Percentiles rank a stretch among this genome's conserved stretches.
phyloP scores from a whole-genome alignment of 1,140 invertebrate genomes.

The Pseudomyrmex flavicornis region DNA sequence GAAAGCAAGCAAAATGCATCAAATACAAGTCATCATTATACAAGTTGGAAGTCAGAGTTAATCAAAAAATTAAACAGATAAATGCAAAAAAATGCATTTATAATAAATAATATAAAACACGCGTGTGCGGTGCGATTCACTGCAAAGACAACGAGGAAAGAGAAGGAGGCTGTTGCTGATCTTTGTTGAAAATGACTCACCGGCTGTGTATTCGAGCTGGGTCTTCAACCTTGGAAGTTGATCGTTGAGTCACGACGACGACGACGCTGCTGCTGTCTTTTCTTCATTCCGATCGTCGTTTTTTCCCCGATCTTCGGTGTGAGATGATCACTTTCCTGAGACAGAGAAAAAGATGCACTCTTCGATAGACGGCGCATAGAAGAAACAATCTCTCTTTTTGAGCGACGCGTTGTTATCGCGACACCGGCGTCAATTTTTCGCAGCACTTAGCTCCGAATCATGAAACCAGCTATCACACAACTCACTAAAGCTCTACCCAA shows the following conservation, averaged over 20 bases:
- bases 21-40: neutral
- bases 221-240: slow-evolving; percentile 68
- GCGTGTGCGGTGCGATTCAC: neutral
- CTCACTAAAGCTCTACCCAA: slow-evolving; percentile 63
- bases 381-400: neutral
- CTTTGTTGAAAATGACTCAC: slow-evolving; percentile 74
- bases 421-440: slow-evolving; percentile 3
- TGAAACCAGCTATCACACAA: slow-evolving; percentile 60
- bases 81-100: neutral
- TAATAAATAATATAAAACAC: neutral
- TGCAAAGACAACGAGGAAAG: neutral
- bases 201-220: slow-evolving; percentile 68
- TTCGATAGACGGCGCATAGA: neutral
- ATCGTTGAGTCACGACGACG: slow-evolving; percentile 61
- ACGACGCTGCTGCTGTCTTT: slow-evolving; percentile 59
- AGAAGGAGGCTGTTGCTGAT: slow-evolving; percentile 3
- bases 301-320: slow-evolving; percentile 14
- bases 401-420: neutral
- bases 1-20: neutral
- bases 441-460: slow-evolving; percentile 16
- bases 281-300: slow-evolving; percentile 63
- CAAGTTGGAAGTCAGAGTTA: neutral
- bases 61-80: neutral
- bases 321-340: neutral
- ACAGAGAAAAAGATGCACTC: neutral